Conservation (phyloP, 2,797 vertebrate genomes). For the Macropus fuliginosus region DNA sequence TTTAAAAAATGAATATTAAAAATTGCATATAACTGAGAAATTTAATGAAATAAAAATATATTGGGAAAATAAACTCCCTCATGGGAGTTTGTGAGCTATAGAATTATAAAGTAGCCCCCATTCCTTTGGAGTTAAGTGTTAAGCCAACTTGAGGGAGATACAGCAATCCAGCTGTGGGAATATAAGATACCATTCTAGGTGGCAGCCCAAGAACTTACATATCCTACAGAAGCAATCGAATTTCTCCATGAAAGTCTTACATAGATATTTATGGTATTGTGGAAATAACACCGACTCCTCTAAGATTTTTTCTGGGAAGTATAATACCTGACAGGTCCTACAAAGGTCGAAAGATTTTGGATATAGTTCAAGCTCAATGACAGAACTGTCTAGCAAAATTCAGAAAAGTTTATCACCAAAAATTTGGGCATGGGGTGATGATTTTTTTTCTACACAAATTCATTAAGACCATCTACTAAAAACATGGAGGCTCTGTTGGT, state of each 20-base stretch:
- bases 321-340: background rate
- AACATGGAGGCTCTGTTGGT: background rate
- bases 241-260: background rate
- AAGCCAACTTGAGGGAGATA: background rate
- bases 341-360: background rate
- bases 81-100: background rate
- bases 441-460: background rate
- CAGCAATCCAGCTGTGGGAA: background rate
- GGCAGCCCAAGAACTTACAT: background rate
- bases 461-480: background rate
- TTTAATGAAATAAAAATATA: background rate
- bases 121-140: background rate
- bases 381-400: background rate
- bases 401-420: background rate
- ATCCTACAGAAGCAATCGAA: background rate
- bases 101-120: background rate
- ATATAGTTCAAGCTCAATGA: background rate
- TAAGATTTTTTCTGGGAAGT: background rate
- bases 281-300: background rate
- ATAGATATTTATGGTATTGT: background rate
- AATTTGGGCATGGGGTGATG: background rate
- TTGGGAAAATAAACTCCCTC: background rate
- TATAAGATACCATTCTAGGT: background rate
- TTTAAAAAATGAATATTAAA: background rate
- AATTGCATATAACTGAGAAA: background rate